Percentiles rank a stretch among this genome's conserved stretches.
Evolutionary conservation across 2,113 vertebrate genomes (phyloP).

Genomic region (Mobula hypostoma): DNA sequence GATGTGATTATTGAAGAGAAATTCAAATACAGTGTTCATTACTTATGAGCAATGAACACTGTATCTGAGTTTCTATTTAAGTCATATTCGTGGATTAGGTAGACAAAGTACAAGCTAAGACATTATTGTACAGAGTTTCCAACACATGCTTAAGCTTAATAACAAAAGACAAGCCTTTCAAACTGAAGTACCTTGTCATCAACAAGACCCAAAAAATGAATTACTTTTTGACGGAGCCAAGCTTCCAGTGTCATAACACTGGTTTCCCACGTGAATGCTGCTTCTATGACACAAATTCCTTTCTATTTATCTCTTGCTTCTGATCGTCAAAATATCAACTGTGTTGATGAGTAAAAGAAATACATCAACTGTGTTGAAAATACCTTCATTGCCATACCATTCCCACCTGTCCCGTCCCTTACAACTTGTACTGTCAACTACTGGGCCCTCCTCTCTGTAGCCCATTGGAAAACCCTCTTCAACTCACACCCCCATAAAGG

Average conservation of each 20-base stretch:
- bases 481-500: background rate
- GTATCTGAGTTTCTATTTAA: too few species aligned
- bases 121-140: background rate
- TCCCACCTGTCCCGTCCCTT: too few species aligned
- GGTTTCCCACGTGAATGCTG: background rate
- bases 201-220: background rate
- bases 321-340: background rate
- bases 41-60: background rate
- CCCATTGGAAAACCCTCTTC: background rate
- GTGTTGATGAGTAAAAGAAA: background rate
- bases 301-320: background rate
- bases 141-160: background rate
- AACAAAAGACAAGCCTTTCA: background rate
- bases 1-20: background rate
- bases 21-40: background rate
- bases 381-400: background rate
- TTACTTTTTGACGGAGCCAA: background rate
- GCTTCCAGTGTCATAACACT: background rate
- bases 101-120: background rate
- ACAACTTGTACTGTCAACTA: background rate
- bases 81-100: background rate
- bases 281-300: background rate
- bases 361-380: background rate
- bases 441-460: background rate
- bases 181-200: background rate